Base-by-base conservation (phyloP, 1,140 invertebrate genomes). In the Pinna nobilis region DNA sequence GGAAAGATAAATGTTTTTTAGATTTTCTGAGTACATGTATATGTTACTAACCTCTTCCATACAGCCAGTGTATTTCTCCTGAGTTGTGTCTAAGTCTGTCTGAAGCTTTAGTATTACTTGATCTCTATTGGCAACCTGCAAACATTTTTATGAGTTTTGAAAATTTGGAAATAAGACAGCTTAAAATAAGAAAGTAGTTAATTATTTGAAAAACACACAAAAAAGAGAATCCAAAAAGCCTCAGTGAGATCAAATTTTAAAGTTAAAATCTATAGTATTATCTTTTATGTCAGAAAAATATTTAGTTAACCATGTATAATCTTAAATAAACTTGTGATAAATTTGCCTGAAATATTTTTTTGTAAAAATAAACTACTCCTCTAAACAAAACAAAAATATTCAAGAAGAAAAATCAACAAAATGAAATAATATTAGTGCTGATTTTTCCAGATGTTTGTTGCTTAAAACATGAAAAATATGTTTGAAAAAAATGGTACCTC, bases 61-160 rank as follows among this genome's bases (percentile, higher is more conserved):
- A 69, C 75, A 78, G 6, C 86, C 86, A 4, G 75, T 77, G 65
- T 87, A 87, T 60, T 88, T 86, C 75, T 88, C 86, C 41, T 84
- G 80, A 2, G 80, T 77, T 5, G 85, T 87, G 66, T 88, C 87
- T n/a, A 87, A 74, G 32, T 87, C 82, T 18, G 85, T 77, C 69
- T 87, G 85, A 30, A 86, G 70, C 61, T 82, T 82, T 35, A 87
- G 70, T 47, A 87, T 84, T 9, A 78, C 78, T 69, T 85, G 84
- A 67, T 86, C 83, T 55, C 81, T 63, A 50, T 78, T 85, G 2
- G 82, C 74, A 23, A 85, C 84, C 84, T 86, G 72, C 28, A 63
- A 74, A n/a, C n/a, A n/a, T n/a, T n/a, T n/a, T n/a, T n/a, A n/a
- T n/a, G n/a, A n/a, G n/a, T n/a, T n/a, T n/a, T n/a, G n/a, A n/a